Percentiles rank a stretch among this genome's conserved stretches.
phyloP scores from a whole-genome alignment of 2,113 vertebrate species.

The Otolemur garnettii region DNA sequence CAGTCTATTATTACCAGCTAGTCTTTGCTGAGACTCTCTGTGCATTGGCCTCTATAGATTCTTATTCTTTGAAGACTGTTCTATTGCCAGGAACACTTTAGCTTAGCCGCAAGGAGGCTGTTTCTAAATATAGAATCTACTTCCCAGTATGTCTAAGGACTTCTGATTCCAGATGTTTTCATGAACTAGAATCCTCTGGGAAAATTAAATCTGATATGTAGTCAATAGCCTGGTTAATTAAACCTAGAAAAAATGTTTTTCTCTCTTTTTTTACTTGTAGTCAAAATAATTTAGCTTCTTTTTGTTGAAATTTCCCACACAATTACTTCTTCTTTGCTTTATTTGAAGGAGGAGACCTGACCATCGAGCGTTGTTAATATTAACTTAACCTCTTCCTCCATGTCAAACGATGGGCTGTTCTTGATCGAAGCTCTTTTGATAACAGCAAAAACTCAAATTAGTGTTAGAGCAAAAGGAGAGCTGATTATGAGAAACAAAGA shows the following conservation, averaged over 20 bases:
- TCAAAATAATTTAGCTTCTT: not conserved
- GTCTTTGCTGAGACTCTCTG: not conserved
- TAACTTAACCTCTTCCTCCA: not conserved
- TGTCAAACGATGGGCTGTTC: not conserved
- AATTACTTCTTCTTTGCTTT: conserved; percentile 8
- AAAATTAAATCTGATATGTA: not conserved
- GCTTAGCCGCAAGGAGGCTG: not conserved
- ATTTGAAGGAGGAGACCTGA: not conserved
- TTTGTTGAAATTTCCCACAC: conserved; percentile 1
- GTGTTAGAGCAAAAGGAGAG: not conserved
- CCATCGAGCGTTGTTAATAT: not conserved
- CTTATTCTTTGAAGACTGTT: not conserved
- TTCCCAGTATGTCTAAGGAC: not conserved
- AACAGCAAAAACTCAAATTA: not conserved
- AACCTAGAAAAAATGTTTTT: conserved; percentile 14
- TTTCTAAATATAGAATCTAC: not conserved
- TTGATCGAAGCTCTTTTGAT: not conserved
- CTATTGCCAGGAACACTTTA: not conserved
- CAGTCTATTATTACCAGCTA: not conserved
- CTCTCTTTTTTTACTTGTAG: not conserved
- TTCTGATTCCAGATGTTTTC: conserved; percentile 42
- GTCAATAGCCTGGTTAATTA: not conserved
- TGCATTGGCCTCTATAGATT: not conserved
- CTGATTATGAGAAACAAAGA: not conserved
- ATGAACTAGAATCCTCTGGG: not conserved